Evolutionary conservation across 2,113 vertebrate genomes (phyloP), one percentile per base, ranked within the genome.

Genomic region (Urocitellus parryii): DNA sequence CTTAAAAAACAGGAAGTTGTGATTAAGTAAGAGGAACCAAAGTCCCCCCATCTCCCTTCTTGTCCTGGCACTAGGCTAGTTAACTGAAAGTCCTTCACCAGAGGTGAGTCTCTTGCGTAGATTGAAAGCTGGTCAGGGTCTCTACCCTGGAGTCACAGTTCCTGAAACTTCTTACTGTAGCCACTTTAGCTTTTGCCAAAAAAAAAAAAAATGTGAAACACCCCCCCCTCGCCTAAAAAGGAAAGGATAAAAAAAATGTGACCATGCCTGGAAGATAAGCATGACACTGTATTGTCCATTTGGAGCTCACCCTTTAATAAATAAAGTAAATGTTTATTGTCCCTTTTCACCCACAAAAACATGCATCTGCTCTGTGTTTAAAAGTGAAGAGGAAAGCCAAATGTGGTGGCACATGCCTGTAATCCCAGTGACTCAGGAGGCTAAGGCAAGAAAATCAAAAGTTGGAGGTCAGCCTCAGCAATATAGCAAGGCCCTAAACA

Each of bases 1-100:
- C 37, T 86, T 77, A 74, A 70, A 76, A 84, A 92, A 72, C 51
- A 93, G 76, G 79, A 96, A 90, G 45, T 67, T 56, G 45, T 77
- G 76, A 87, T 81, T 70, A 96, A 85, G 51, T 58, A 81, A 45
- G 42, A 91, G 32, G 88, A 97, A 48, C 67, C 37, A 53, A 53
- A 92, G 70, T 65, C 73, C 39, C 11, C 61, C 67, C 32, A 68
- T 5, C 67, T 16, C 13, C 32, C 13, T 27, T 27, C 29, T 58
- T 24, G 8, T 32, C 27, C 65, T 4, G 10, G 84, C 7, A 8
- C 5, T 4, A 27, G 25, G 27, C 73, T 88, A 22, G 0, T n/a
- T 67, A 81, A 73, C 14, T 63, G 32, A 34, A 67, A 84, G 73
- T 85, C 37, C 20, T 80, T 85, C 45, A 2, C 5, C 13, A 39